Percentiles rank a stretch among this genome's conserved stretches.
phyloP scores from a whole-genome alignment of 2,113 vertebrate genomes.

The Hiodon tergisus region DNA sequence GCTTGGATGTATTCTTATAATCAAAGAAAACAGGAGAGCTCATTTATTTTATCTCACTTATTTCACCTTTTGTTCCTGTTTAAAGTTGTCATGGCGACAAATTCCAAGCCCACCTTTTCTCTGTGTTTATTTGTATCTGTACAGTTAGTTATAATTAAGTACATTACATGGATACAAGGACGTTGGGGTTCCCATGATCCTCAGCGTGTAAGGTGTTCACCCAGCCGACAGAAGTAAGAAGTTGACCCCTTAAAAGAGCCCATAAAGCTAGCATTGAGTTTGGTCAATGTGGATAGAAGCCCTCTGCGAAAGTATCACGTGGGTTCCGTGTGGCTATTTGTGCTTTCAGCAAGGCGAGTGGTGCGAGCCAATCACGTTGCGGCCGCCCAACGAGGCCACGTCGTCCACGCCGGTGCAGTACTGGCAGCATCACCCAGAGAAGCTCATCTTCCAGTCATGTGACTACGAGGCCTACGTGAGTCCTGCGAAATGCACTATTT shows the following conservation, averaged over 20 bases:
- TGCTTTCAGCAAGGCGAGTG: constrained; percentile 93
- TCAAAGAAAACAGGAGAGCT: too few relatives aligned
- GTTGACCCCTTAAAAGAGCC: too few relatives aligned
- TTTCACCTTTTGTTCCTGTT: too few relatives aligned
- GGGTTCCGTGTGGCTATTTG: constrained; percentile 29
- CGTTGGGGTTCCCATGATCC: constrained; percentile 3
- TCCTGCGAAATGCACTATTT: constrained; percentile 31
- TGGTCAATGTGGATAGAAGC: neutral
- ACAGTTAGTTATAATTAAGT: neutral
- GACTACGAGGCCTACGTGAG: constrained; percentile 99
- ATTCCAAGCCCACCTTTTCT: neutral
- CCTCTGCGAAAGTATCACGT: too few relatives aligned
- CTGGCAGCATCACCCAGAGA: constrained; percentile 98
- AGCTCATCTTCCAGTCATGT: constrained; percentile 98
- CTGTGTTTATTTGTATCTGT: neutral
- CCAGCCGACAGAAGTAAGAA: too few relatives aligned
- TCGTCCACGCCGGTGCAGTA: constrained; percentile 96
- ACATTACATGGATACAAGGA: neutral
- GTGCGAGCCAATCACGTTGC: constrained; percentile 95
- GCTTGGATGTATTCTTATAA: too few relatives aligned
- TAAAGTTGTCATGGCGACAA: too few relatives aligned
- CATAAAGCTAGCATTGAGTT: too few relatives aligned
- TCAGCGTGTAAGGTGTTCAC: too few relatives aligned
- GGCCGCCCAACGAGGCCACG: constrained; percentile 94
- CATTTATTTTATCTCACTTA: too few relatives aligned